Evolutionary conservation across 2,888 invertebrate genomes (phyloP).

Genomic region (Macropis europaea): DNA sequence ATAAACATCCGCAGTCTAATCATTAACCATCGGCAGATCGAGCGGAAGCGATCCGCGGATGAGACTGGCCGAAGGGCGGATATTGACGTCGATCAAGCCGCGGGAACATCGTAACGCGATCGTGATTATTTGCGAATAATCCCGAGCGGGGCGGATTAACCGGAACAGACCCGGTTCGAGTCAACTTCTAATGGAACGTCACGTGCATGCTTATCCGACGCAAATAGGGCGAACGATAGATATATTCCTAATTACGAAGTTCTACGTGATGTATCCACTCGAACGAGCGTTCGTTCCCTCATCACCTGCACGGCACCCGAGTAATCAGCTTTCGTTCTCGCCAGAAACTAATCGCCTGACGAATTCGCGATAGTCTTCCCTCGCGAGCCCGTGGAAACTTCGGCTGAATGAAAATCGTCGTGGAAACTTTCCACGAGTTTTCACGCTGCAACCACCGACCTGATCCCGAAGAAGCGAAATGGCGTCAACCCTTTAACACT

Average conservation of each 20-base stretch:
- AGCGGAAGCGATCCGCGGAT: no score
- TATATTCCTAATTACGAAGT: slow-evolving; percentile 45
- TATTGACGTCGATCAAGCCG: neutral
- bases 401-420: neutral
- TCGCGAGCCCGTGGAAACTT: neutral
- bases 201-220: slow-evolving; percentile 31
- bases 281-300: slow-evolving; percentile 16
- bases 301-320: slow-evolving; percentile 15
- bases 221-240: slow-evolving; percentile 42
- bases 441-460: no score
- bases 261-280: neutral
- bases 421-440: neutral
- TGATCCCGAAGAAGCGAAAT: no score
- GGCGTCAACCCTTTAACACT: no score
- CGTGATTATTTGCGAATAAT: slow-evolving; percentile 11
- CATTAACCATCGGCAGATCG: no score
- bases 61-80: neutral
- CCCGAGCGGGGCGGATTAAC: neutral
- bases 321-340: neutral
- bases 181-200: slow-evolving; percentile 57
- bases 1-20: no score
- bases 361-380: neutral
- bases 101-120: neutral
- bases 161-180: slow-evolving; percentile 3
- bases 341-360: neutral